These are phyloP conservation scores for Channa maculata DNA, from an alignment of 2,113 vertebrate genomes.

Conservation along the genomic window DNA sequence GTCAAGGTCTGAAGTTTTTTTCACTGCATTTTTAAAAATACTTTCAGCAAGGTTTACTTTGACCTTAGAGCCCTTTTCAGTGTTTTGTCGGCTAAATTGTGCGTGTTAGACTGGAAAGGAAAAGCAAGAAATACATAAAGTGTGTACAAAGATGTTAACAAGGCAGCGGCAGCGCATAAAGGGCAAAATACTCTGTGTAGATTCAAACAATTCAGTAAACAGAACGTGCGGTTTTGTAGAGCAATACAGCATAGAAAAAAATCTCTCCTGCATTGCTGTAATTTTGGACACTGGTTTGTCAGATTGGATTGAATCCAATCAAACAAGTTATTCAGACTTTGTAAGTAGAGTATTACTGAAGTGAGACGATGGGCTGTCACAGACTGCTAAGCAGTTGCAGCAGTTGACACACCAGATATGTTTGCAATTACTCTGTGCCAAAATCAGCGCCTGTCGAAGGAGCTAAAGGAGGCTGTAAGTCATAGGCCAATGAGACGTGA, in stretches of 20 bases:
- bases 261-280: too few species aligned
- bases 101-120: neutral
- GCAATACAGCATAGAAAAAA: too few species aligned
- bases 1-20: too few species aligned
- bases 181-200: too few species aligned
- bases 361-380: conserved; percentile 40
- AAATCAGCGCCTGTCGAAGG: conserved; percentile 63
- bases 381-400: conserved; percentile 46
- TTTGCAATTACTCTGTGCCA: conserved; percentile 57
- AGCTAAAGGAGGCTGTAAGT: conserved; percentile 61
- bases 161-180: too few species aligned
- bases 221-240: too few species aligned
- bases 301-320: conserved; percentile 17
- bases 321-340: conserved; percentile 19
- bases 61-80: conserved; percentile 7
- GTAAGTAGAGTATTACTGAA: conserved; percentile 7
- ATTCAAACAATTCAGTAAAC: too few species aligned
- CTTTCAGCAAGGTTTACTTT: too few species aligned
- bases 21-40: too few species aligned
- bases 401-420: conserved; percentile 40
- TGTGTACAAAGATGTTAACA: too few species aligned
- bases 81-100: neutral
- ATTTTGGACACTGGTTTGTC: neutral
- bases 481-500: conserved; percentile 63
- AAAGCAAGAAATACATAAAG: too few species aligned